phyloP scores from a whole-genome alignment of 1,140 invertebrate species.

The Panonychus citri region DNA sequence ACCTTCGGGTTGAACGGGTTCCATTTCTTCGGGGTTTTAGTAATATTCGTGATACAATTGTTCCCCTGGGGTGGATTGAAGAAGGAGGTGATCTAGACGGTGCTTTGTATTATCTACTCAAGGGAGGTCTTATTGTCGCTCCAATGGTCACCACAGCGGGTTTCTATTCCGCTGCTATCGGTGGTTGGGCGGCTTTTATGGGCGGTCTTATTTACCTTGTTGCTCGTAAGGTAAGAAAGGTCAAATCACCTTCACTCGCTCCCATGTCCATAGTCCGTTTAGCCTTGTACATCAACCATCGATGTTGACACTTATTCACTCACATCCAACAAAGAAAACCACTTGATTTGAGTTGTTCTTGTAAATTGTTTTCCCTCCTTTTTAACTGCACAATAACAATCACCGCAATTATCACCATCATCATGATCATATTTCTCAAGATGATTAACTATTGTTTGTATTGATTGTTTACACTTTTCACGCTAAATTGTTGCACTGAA shows the following conservation, averaged over 20 bases:
- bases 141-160: not conserved
- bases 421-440: too few relatives aligned
- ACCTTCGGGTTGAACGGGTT: not conserved
- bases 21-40: not conserved
- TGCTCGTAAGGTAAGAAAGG: not conserved
- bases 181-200: not conserved
- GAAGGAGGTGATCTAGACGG: not conserved
- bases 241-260: not conserved
- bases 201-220: not conserved
- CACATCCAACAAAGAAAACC: too few relatives aligned
- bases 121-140: not conserved
- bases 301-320: not conserved
- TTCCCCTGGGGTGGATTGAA: not conserved
- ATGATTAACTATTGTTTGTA: too few relatives aligned
- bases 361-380: too few relatives aligned
- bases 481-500: too few relatives aligned
- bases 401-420: too few relatives aligned
- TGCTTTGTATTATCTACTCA: not conserved
- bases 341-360: too few relatives aligned
- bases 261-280: not conserved
- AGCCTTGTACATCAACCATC: not conserved
- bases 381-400: too few relatives aligned
- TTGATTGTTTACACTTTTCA: too few relatives aligned
- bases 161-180: not conserved
- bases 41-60: not conserved